These are phyloP conservation scores for Poliocrania exsul DNA, from an alignment of 2,797 vertebrate genomes.

Conservation along the genomic window DNA sequence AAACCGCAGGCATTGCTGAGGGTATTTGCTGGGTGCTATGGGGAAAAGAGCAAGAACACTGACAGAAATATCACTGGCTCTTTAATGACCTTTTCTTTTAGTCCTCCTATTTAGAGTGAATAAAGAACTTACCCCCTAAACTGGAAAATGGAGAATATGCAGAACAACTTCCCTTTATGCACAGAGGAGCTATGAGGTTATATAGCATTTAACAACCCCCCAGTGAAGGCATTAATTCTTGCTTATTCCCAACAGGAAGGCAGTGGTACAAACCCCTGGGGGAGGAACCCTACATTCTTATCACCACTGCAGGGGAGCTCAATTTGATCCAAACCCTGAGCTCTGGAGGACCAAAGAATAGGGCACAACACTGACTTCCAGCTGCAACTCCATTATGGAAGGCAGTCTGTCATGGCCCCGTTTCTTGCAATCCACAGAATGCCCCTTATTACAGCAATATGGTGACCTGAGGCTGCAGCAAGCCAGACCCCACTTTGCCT, in stretches of 20 bases:
- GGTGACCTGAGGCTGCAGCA: background rate
- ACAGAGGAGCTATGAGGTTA: background rate
- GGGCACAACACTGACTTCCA: background rate
- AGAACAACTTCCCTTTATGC: background rate
- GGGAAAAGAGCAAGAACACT: background rate
- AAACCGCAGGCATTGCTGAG: background rate
- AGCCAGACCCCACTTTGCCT: background rate
- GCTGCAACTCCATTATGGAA: background rate
- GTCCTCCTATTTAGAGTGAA: background rate
- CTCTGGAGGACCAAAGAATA: background rate
- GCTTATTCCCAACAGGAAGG: background rate
- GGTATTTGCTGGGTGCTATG: background rate
- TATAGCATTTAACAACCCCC: background rate
- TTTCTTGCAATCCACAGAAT: background rate
- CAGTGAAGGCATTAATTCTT: background rate
- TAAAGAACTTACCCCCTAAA: background rate
- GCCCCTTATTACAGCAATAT: rapidly evolving
- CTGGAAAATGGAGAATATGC: background rate
- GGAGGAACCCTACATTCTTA: background rate
- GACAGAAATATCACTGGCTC: background rate
- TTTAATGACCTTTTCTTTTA: background rate
- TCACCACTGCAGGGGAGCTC: background rate
- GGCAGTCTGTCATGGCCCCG: background rate
- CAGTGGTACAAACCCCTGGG: background rate
- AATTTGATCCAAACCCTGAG: background rate